Evolutionary conservation across 2,888 invertebrate genomes (phyloP).

Genomic region (Apotomis capreana): DNA sequence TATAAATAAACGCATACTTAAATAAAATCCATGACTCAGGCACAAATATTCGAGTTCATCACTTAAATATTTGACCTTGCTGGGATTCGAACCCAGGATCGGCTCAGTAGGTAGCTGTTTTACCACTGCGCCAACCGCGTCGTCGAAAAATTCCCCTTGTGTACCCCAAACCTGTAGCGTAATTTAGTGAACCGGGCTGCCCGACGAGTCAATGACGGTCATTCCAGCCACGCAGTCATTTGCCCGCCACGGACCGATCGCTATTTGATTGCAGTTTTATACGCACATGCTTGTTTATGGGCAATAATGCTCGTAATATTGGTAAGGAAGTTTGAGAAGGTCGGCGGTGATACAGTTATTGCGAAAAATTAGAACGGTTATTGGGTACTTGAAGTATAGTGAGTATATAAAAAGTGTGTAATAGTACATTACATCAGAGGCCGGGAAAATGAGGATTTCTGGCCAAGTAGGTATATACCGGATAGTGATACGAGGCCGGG

Average conservation of each 20-base stretch:
- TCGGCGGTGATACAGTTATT: slow-evolving; percentile 10
- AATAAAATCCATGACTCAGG: too few species aligned
- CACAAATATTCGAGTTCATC: too few species aligned
- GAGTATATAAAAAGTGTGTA: not conserved
- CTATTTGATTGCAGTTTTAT: slow-evolving; percentile 43
- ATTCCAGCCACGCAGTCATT: slow-evolving; percentile 51
- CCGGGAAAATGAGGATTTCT: too few species aligned
- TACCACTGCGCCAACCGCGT: too few species aligned
- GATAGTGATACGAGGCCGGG: too few species aligned
- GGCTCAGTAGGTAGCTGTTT: too few species aligned
- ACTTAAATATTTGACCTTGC: too few species aligned
- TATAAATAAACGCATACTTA: too few species aligned
- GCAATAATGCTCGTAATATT: slow-evolving; percentile 25
- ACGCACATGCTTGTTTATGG: slow-evolving; percentile 31
- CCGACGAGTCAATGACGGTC: slow-evolving; percentile 48
- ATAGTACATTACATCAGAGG: too few species aligned
- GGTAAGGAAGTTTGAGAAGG: slow-evolving; percentile 13
- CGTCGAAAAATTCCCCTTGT: not conserved
- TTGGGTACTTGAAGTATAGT: not conserved
- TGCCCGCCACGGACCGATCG: slow-evolving; percentile 45
- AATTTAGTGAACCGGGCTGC: slow-evolving; percentile 13
- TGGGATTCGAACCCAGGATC: too few species aligned
- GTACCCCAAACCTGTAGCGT: slow-evolving; percentile 6
- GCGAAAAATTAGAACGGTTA: slow-evolving; percentile 10
- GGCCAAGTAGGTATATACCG: too few species aligned